Percentiles rank a stretch among this genome's conserved stretches.
Conservation (phyloP, 1,140 invertebrate genomes). For the Dolichoris vasculosae region DNA sequence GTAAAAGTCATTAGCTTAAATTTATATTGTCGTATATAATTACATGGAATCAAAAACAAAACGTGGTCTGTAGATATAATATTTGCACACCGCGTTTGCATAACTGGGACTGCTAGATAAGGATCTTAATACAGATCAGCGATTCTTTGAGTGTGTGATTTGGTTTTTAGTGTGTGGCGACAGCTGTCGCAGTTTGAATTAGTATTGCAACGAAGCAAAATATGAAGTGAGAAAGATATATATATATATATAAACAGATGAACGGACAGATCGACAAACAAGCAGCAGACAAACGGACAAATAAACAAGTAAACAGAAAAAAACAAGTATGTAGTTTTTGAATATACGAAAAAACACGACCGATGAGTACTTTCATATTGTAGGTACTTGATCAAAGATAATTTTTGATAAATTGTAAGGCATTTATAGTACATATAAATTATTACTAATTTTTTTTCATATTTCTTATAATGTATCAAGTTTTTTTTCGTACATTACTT, state of each 20-base stretch:
- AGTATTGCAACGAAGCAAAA: not conserved
- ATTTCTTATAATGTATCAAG: too few species aligned
- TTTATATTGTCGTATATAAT: not conserved
- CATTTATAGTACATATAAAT: too few species aligned
- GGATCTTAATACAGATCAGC: conserved; percentile 73
- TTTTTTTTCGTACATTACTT: too few species aligned
- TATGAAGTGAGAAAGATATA: not conserved
- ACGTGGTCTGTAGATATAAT: not conserved
- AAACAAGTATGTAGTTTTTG: not conserved
- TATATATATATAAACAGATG: too few species aligned
- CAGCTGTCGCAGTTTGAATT: conserved; percentile 70
- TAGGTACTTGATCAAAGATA: conserved; percentile 69
- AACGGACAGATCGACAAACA: too few species aligned
- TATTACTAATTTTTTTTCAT: too few species aligned
- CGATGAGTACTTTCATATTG: conserved; percentile 56
- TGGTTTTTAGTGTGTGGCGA: conserved; percentile 71
- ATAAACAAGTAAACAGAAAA: conserved; percentile 13
- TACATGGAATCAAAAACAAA: not conserved
- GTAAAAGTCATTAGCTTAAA: not conserved
- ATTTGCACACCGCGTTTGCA: conserved; percentile 55
- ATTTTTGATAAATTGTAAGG: conserved; percentile 63
- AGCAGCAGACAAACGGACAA: not conserved
- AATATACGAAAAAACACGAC: conserved; percentile 53
- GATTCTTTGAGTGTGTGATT: conserved; percentile 73
- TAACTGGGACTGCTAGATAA: conserved; percentile 62